A percentile compares a stretch with the other conserved stretches of the same genome.
Evolutionary conservation across 2,113 vertebrate genomes (phyloP).

Genomic region (Colistium nudipinnis): DNA sequence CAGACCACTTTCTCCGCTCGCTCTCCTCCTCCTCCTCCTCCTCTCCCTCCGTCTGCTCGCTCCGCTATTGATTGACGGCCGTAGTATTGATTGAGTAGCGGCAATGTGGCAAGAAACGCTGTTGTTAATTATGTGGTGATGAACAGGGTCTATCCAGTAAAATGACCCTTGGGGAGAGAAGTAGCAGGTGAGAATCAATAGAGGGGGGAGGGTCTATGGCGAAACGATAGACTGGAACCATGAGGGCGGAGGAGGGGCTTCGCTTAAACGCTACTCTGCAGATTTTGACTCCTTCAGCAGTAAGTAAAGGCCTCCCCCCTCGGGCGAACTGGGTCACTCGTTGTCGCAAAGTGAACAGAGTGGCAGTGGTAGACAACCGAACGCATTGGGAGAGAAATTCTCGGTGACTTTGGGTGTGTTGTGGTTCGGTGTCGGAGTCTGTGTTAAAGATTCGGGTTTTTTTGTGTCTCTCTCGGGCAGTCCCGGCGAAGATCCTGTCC

Average conservation of each 20-base stretch:
- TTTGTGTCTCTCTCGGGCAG: conserved; percentile 67
- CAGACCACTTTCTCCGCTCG: conserved; percentile 38
- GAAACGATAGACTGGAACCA: conserved; percentile 66
- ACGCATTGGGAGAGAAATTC: neutral
- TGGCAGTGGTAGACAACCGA: conserved; percentile 28
- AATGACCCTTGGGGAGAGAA: conserved; percentile 75
- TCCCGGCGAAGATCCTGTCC: conserved; percentile 96
- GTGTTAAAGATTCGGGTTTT: neutral
- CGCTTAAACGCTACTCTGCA: conserved; percentile 24
- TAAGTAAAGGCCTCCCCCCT: conserved; percentile 38
- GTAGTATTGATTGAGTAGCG: conserved; percentile 73
- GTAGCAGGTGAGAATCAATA: conserved; percentile 75
- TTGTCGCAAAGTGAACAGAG: conserved; percentile 28
- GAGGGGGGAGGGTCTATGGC: conserved; percentile 70
- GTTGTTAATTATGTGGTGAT: conserved; percentile 84
- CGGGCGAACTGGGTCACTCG: conserved; percentile 28
- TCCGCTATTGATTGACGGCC: conserved; percentile 76
- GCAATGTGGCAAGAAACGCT: conserved; percentile 67
- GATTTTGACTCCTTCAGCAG: conserved; percentile 42
- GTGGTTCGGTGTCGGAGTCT: neutral
- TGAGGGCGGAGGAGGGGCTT: conserved; percentile 52
- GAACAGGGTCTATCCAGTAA: conserved; percentile 80
- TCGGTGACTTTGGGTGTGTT: conserved; percentile 6
- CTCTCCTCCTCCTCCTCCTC: conserved; percentile 37
- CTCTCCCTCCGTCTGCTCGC: conserved; percentile 38